Percentiles rank a stretch among this genome's conserved stretches.
phyloP scores from a whole-genome alignment of 2,888 invertebrate species.

The Pseudococcus jackbeardsleyi region DNA sequence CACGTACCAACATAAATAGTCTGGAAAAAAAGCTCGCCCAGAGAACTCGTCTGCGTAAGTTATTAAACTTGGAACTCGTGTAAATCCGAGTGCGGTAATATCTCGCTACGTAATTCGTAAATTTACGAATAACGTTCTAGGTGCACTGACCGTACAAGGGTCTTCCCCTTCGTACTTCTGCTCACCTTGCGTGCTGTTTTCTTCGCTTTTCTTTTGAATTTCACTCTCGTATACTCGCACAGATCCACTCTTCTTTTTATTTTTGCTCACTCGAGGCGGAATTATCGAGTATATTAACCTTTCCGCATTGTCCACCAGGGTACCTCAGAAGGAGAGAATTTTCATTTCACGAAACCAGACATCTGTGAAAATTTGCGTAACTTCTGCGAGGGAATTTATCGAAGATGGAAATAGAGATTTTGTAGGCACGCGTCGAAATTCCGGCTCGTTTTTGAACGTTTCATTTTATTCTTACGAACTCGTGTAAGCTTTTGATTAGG shows the following conservation, averaged over 20 bases:
- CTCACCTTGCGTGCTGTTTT: not conserved
- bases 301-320: too few relatives aligned
- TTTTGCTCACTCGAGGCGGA: not conserved
- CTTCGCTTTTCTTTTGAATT: not conserved
- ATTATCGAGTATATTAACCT: not conserved
- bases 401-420: not conserved
- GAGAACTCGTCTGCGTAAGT: not conserved
- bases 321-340: not conserved
- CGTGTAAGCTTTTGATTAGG: not conserved
- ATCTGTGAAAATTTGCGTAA: not conserved
- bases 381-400: not conserved
- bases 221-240: not conserved
- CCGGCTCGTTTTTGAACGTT: not conserved
- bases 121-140: not conserved
- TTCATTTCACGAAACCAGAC: not conserved
- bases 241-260: not conserved
- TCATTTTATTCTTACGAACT: not conserved
- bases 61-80: not conserved
- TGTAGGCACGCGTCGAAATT: not conserved
- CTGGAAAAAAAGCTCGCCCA: not conserved
- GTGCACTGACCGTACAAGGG: not conserved
- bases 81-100: conserved; percentile 2
- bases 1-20: not conserved
- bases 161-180: not conserved
- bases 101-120: not conserved